Evolutionary conservation across 2,797 vertebrate species (phyloP).

Genomic region (Syngnathus acus): DNA sequence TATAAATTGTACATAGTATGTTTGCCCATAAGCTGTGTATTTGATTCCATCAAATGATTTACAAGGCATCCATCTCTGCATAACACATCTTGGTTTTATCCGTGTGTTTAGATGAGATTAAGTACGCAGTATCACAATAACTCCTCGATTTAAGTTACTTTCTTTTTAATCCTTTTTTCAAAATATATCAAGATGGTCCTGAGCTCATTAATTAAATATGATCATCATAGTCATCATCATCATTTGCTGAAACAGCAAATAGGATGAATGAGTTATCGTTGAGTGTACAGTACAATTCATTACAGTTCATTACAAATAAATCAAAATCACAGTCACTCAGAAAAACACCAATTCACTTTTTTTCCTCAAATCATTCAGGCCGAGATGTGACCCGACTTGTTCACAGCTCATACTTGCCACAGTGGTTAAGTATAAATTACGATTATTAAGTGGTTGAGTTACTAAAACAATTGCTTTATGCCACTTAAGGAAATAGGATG

Average conservation of each 20-base stretch:
- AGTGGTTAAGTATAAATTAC: background rate
- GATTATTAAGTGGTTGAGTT: background rate
- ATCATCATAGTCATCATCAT: background rate
- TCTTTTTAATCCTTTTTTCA: background rate
- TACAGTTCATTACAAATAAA: too few relatives aligned
- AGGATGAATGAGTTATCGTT: too few relatives aligned
- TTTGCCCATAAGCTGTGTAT: background rate
- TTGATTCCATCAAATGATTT: constrained; percentile 24
- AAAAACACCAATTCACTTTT: too few relatives aligned
- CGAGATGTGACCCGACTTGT: background rate
- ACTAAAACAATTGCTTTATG: constrained; percentile 8
- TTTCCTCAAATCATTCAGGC: too few relatives aligned
- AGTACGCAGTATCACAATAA: constrained; percentile 36
- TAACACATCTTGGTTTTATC: constrained; percentile 16
- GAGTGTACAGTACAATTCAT: too few relatives aligned
- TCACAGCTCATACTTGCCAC: background rate
- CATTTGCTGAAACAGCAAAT: background rate
- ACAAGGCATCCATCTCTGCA: constrained; percentile 21
- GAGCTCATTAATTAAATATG: background rate
- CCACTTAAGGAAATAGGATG: constrained; percentile 6
- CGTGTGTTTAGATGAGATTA: background rate
- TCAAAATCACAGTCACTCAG: too few relatives aligned
- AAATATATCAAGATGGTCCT: background rate
- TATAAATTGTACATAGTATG: background rate
- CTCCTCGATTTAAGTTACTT: constrained; percentile 26